Evolutionary conservation across 37 sponge, comb jelly and placozoan genomes (phyloP).

Genomic region (Ianthella basta): DNA sequence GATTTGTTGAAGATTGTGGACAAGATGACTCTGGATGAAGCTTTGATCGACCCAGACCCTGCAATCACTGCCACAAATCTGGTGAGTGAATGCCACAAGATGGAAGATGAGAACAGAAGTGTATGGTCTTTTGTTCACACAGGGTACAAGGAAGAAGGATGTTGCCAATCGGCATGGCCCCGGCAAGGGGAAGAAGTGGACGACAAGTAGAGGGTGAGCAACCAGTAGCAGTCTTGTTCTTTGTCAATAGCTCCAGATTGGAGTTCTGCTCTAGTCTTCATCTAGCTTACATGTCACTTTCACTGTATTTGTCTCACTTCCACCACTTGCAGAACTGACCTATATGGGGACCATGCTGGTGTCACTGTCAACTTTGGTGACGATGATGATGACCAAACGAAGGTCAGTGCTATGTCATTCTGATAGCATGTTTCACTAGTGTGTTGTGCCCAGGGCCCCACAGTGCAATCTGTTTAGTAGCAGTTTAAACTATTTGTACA

Average conservation of each 20-base stretch:
- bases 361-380: conserved; percentile 68
- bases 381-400: neutral
- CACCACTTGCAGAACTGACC: conserved; percentile 33
- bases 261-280: too few species aligned
- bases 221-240: neutral
- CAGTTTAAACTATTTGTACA: neutral
- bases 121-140: too few species aligned
- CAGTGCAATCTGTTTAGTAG: too few species aligned
- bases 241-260: too few species aligned
- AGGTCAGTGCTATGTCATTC: conserved; percentile 24
- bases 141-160: neutral
- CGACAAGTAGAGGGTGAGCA: conserved; percentile 19
- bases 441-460: too few species aligned
- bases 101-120: too few species aligned
- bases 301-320: too few species aligned
- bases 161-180: neutral
- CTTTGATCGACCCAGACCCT: conserved; percentile 75
- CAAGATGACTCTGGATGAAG: conserved; percentile 66
- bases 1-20: conserved; percentile 70
- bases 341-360: conserved; percentile 54
- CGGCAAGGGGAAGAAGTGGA: conserved; percentile 14
- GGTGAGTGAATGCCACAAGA: neutral
- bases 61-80: neutral
- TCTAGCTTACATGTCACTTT: too few species aligned
- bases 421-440: neutral